Evolutionary conservation across 2,888 invertebrate species (phyloP).

Genomic region (Lottia scabra): DNA sequence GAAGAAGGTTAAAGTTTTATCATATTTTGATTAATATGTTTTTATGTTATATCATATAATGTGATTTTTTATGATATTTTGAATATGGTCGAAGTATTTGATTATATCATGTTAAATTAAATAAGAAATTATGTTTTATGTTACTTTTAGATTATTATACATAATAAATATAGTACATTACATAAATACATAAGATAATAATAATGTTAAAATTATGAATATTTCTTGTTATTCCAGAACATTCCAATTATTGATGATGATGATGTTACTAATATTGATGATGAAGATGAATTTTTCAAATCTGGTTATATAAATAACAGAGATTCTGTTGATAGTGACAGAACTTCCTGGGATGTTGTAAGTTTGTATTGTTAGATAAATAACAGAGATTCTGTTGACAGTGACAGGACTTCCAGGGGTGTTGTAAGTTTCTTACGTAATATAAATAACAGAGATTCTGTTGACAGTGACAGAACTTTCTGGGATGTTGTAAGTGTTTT

Average conservation of each 20-base stretch:
- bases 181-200: too few relatives aligned
- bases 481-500: slow-evolving; percentile 40
- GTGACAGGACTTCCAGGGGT: slow-evolving; percentile 24
- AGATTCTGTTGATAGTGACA: slow-evolving; percentile 13
- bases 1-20: too few relatives aligned
- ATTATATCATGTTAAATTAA: too few relatives aligned
- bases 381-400: slow-evolving; percentile 13
- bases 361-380: slow-evolving; percentile 12
- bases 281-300: slow-evolving; percentile 52
- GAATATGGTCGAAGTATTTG: too few relatives aligned
- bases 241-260: slow-evolving; percentile 56
- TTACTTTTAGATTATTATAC: too few relatives aligned
- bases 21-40: too few relatives aligned
- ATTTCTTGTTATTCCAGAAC: slow-evolving; percentile 36
- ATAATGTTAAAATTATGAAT: too few relatives aligned
- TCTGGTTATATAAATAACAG: slow-evolving; percentile 11
- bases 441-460: slow-evolving; percentile 13
- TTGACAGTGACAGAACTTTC: slow-evolving; percentile 5
- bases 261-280: slow-evolving; percentile 53
- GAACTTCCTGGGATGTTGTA: slow-evolving; percentile 30
- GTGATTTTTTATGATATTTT: too few relatives aligned
- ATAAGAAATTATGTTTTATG: too few relatives aligned
- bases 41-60: too few relatives aligned
- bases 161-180: too few relatives aligned
- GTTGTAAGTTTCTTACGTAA: slow-evolving; percentile 35